Percentiles rank a stretch among this genome's conserved stretches.
phyloP scores from a whole-genome alignment of 2,113 vertebrate genomes.

The Gadus chalcogrammus region DNA sequence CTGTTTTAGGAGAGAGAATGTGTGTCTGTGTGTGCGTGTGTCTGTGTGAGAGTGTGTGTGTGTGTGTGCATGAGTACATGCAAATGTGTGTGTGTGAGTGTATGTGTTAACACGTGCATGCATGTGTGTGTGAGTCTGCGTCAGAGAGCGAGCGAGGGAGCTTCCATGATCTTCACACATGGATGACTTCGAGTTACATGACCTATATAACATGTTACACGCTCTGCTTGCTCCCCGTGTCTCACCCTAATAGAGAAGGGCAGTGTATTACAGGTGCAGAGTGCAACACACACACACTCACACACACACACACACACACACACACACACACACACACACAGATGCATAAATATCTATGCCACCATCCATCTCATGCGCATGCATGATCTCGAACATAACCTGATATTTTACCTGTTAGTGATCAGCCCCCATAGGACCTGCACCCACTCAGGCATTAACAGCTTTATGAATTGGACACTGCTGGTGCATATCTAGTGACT shows the following conservation, averaged over 20 bases:
- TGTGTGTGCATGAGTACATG: neutral
- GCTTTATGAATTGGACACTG: constrained; percentile 18
- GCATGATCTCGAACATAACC: constrained; percentile 51
- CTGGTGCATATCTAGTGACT: constrained; percentile 29
- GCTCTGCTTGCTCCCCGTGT: constrained; percentile 64
- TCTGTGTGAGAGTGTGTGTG: neutral
- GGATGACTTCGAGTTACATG: constrained; percentile 74
- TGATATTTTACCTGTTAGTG: constrained; percentile 55
- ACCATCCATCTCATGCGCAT: constrained; percentile 34
- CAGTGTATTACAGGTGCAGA: constrained; percentile 70
- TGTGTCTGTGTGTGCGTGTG: neutral
- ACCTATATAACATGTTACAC: constrained; percentile 76
- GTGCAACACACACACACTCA: constrained; percentile 13
- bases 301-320: no score
- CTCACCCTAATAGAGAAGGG: constrained; percentile 64
- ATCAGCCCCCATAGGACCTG: constrained; percentile 49
- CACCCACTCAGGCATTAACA: constrained; percentile 28
- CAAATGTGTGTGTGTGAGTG: neutral
- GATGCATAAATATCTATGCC: constrained; percentile 35
- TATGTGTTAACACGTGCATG: neutral
- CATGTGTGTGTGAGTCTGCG: neutral
- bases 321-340: constrained; percentile 17
- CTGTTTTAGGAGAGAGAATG: constrained; percentile 26
- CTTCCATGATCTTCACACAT: constrained; percentile 74
- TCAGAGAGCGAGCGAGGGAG: constrained; percentile 28